Evolutionary conservation across 2,888 invertebrate species (phyloP).

Genomic region (Buathra laborator): DNA sequence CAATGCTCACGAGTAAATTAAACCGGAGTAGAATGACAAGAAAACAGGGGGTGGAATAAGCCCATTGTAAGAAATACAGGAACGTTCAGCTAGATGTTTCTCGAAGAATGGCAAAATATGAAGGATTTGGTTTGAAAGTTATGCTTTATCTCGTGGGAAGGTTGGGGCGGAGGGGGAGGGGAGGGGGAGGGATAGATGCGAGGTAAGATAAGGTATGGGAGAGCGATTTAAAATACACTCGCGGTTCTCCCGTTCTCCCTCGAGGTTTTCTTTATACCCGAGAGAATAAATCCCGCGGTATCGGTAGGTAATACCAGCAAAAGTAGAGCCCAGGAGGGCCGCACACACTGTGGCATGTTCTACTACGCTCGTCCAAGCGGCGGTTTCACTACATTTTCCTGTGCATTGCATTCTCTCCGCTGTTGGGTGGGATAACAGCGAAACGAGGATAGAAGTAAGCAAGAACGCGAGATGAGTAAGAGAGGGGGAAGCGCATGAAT

Average conservation of each 20-base stretch:
- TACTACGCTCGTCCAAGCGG: conserved; percentile 70
- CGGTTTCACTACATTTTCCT: conserved; percentile 80
- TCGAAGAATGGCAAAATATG: conserved; percentile 63
- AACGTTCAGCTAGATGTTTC: conserved; percentile 20
- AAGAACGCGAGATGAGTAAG: conserved; percentile 30
- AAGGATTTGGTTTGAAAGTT: conserved; percentile 66
- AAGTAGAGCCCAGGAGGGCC: conserved; percentile 41
- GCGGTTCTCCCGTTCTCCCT: conserved; percentile 63
- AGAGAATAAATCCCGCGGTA: conserved; percentile 79
- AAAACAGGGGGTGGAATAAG: background rate
- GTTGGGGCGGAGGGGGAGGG: background rate
- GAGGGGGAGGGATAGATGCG: conserved; percentile 15
- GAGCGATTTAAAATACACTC: conserved; percentile 76
- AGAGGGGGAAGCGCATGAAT: conserved; percentile 41
- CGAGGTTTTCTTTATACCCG: conserved; percentile 71
- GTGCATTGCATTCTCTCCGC: conserved; percentile 76
- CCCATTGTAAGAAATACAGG: background rate
- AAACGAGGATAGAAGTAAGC: conserved; percentile 36
- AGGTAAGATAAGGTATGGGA: conserved; percentile 35
- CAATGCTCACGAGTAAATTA: background rate
- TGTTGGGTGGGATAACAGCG: conserved; percentile 68
- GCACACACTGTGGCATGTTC: conserved; percentile 37
- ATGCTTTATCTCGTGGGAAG: conserved; percentile 58
- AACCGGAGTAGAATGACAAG: background rate
- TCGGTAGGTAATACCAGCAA: conserved; percentile 78